These are phyloP conservation scores for Xestia rhomboidea DNA, from an alignment of 2,888 invertebrate genomes.

Conservation along the genomic window DNA sequence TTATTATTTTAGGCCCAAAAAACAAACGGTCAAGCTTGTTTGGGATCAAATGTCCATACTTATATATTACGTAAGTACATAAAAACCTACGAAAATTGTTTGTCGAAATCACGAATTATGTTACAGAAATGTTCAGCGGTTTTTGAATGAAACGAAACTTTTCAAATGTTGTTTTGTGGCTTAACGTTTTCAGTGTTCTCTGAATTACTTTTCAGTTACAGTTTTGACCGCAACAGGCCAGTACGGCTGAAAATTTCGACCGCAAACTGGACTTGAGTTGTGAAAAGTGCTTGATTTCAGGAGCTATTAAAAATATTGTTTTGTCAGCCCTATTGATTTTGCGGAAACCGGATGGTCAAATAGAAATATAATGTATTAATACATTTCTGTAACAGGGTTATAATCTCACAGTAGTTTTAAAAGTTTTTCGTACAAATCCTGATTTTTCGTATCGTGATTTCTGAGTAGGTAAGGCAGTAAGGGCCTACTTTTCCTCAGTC, in stretches of 20 bases:
- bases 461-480: no score
- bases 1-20: constrained; percentile 49
- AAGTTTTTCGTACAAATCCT: neutral
- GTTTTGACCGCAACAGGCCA: constrained; percentile 73
- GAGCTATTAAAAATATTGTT: constrained; percentile 49
- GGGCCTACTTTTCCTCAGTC: neutral
- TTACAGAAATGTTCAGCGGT: constrained; percentile 74
- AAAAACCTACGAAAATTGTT: constrained; percentile 67
- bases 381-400: neutral
- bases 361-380: neutral
- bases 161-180: constrained; percentile 80
- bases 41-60: constrained; percentile 35
- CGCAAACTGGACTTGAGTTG: constrained; percentile 57
- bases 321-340: constrained; percentile 27
- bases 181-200: constrained; percentile 75
- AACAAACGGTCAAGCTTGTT: constrained; percentile 41
- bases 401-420: neutral
- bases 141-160: constrained; percentile 76
- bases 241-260: constrained; percentile 52
- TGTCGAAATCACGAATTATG: constrained; percentile 74
- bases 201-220: constrained; percentile 79
- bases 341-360: neutral
- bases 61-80: constrained; percentile 6
- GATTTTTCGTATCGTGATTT: neutral
- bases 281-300: constrained; percentile 51